Base-by-base conservation (phyloP, 2,113 vertebrate genomes). In the Osmerus eperlanus region DNA sequence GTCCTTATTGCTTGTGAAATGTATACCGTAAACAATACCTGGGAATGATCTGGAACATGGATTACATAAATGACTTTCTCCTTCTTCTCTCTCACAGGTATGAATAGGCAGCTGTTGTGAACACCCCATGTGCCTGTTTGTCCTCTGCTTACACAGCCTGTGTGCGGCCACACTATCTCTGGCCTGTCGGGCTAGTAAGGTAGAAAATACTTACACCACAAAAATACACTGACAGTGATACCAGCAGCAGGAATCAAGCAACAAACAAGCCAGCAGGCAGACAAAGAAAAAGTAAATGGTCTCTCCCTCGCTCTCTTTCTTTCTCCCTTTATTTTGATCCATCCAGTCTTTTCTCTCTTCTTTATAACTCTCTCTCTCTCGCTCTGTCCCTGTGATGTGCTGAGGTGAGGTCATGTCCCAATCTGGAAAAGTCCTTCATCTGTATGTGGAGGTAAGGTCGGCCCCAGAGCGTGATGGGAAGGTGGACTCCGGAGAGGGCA, bases 381-480 rank as follows among this genome's bases (percentile, higher is more conserved):
- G 70, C 29, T 63, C 55, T 67, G 78, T 76, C 79, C 81, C 85
- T 67, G 65, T 76, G 81, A 61, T 68, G 12, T 67, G 68, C 78
- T 65, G 77, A 72, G 78, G 69, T 77, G 82, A 87, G 81, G 78
- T 81, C 87, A 93, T 93, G 92, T 90, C 92, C 74, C 89, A 92
- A 75, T 81, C 86, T 77, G 88, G 86, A 69, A 91, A 91, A 79
- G 87, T 92, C 78, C 88, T 92, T 84, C 87, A 89, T 86, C 80
- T 93, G 78, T 89, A 89, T 77, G 87, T 91, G 84, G 91, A 92
- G 83, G 89, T 93, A 74, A 88, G 91, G 73, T 83, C 91, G 67
- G 83, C 87, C 81, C 84, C 86, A 67, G 86, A 86, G 79, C 85
- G 88, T 74, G 88, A 79, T 53, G 83, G 72, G 32, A 90, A 82